Percentiles rank a stretch among this genome's conserved stretches.
phyloP scores from a whole-genome alignment of 2,888 invertebrate species.

The Campopleginae sp. region DNA sequence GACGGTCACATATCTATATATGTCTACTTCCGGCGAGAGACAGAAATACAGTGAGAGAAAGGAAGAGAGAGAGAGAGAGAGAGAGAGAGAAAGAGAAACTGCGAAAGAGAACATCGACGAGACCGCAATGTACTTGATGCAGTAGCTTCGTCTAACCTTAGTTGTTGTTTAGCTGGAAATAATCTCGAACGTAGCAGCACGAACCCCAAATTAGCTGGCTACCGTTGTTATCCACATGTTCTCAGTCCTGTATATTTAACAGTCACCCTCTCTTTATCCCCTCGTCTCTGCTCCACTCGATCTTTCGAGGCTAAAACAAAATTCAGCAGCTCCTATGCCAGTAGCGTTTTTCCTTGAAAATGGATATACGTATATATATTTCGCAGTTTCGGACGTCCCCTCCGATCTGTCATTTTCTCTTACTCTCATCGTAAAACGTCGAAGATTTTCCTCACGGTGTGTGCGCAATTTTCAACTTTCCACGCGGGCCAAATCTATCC shows the following conservation, averaged over 20 bases:
- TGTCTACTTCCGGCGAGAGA: slow-evolving; percentile 1
- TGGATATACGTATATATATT: slow-evolving; percentile 16
- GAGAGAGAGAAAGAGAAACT: slow-evolving; percentile 13
- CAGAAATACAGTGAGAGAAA: slow-evolving; percentile 10
- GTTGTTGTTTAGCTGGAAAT: slow-evolving; percentile 49
- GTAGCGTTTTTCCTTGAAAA: slow-evolving; percentile 41
- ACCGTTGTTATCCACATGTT: slow-evolving; percentile 25
- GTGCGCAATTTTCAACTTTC: slow-evolving; percentile 36
- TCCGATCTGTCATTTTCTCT: background rate
- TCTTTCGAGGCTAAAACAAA: slow-evolving; percentile 43
- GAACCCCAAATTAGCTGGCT: slow-evolving; percentile 55
- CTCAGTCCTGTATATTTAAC: slow-evolving; percentile 28
- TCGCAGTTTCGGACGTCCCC: background rate
- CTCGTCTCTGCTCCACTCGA: slow-evolving; percentile 3
- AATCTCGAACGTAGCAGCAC: slow-evolving; percentile 53
- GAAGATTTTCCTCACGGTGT: slow-evolving; percentile 36
- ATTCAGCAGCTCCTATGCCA: slow-evolving; percentile 41
- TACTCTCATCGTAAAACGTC: slow-evolving; percentile 40
- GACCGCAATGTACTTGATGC: slow-evolving; percentile 19
- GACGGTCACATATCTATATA: slow-evolving; percentile 25
- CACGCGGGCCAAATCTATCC: slow-evolving; percentile 25
- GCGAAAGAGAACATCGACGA: slow-evolving; percentile 16
- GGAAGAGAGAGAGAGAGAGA: slow-evolving; percentile 10
- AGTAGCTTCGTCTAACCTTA: slow-evolving; percentile 29
- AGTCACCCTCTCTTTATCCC: slow-evolving; percentile 31